Percentiles rank a stretch among this genome's conserved stretches.
phyloP scores from a whole-genome alignment of 2,113 vertebrate species.

The Philantomba maxwellii region DNA sequence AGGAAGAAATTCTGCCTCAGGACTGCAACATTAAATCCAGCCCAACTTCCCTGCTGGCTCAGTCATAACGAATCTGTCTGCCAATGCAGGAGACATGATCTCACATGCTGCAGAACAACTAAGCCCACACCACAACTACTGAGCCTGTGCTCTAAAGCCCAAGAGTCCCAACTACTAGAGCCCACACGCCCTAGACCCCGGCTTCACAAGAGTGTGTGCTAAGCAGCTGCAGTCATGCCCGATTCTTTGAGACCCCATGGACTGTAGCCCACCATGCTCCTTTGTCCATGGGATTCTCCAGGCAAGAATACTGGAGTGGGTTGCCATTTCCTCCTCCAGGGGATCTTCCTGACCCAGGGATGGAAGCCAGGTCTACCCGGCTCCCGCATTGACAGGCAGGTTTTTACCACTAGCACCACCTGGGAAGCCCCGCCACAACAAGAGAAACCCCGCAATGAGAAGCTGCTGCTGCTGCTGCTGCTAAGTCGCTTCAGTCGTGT shows the following conservation, averaged over 20 bases:
- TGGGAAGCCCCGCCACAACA: background rate
- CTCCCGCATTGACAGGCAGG: background rate
- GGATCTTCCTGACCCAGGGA: background rate
- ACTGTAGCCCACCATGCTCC: background rate
- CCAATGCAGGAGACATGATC: background rate
- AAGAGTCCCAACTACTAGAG: background rate
- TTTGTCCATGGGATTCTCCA: background rate
- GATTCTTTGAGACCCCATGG: background rate
- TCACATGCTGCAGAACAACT: background rate
- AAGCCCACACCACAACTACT: background rate
- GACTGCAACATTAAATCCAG: background rate
- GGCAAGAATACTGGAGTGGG: background rate
- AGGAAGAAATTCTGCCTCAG: background rate
- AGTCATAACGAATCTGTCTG: background rate
- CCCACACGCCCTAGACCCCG: rapidly evolving
- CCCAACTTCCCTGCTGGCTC: background rate
- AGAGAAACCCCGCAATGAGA: background rate
- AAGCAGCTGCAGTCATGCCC: background rate
- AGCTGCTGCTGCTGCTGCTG: background rate
- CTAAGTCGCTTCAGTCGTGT: no score
- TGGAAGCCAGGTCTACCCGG: background rate
- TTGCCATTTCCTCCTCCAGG: background rate
- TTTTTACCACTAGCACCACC: background rate
- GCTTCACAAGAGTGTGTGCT: background rate
- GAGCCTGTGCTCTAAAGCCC: background rate